Evolutionary conservation across 2,797 vertebrate species (phyloP).

Genomic region (Anguilla marmorata): DNA sequence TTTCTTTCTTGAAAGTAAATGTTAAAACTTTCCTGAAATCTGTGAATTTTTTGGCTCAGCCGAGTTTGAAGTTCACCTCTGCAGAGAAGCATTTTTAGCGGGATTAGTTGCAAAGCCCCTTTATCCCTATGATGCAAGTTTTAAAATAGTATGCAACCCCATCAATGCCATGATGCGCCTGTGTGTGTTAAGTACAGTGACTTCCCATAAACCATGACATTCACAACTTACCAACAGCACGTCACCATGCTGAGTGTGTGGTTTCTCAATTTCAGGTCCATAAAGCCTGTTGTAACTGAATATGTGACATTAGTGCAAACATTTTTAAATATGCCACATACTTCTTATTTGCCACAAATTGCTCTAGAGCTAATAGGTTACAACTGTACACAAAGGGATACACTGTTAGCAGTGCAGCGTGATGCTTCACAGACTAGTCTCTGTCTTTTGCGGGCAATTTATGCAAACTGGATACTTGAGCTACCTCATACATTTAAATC

Average conservation of each 20-base stretch:
- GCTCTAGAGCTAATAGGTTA: background rate
- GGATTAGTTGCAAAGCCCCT: background rate
- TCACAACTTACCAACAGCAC: background rate
- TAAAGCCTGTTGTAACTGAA: background rate
- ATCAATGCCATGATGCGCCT: background rate
- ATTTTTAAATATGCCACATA: background rate
- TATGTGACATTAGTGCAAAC: background rate
- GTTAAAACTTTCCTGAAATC: background rate
- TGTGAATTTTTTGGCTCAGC: background rate
- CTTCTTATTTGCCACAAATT: background rate
- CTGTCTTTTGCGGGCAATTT: background rate
- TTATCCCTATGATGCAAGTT: background rate
- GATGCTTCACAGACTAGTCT: background rate
- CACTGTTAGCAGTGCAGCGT: background rate
- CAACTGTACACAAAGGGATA: background rate
- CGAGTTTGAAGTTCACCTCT: background rate
- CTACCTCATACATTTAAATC: background rate
- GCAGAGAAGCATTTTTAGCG: background rate
- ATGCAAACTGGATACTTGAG: background rate
- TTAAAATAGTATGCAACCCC: background rate
- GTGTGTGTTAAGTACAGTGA: background rate
- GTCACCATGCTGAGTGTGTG: background rate
- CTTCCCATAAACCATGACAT: background rate
- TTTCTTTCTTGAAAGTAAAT: background rate
- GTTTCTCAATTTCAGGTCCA: background rate